Evolutionary conservation across 2,113 vertebrate species (phyloP), one percentile per base, ranked within the genome.

Genomic region (Laterallus jamaicensis): DNA sequence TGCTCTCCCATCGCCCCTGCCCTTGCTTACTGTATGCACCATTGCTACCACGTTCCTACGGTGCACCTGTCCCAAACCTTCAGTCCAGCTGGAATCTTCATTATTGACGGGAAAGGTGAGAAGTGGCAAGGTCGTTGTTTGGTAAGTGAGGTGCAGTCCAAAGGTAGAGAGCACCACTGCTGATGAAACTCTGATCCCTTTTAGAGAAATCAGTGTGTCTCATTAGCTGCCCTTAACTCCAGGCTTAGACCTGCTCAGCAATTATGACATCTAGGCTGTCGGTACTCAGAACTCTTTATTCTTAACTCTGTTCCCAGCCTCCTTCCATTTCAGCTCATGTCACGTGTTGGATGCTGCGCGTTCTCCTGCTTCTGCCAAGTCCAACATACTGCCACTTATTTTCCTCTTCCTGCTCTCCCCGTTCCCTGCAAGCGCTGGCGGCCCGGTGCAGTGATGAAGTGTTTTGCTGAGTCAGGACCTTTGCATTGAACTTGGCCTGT

Each of bases 381-480:
- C 64, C 68, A 56, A 64, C 58, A 28, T 64, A 26, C 86, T 73
- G 73, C 35, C 59, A 24, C 70, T 77, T 71, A n/a, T 11, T 92
- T 89, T 93, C 64, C 59, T 86, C 37, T 85, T 88, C 55, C 56
- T 86, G 40, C 73, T 94, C 94, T 81, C 52, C 39, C 59, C 26
- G 0, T 89, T 84, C 56, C 20, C 12, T 28, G 56, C 26, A 44
- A 83, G 75, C 3, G 0, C 59, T 67, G 56, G 42, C 66, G 40
- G 82, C 42, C 21, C 42, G 5, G 22, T 73, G 56, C 64, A 40
- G 32, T 19, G 47, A 66, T 77, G 40, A 92, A 82, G 79, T 69
- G 59, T 83, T 94, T 50, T 47, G 44, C 71, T 94, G 52, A 93
- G 70, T 94, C 86, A 88, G 55, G 68, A 81, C 42, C 44, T 88